Base-by-base conservation (phyloP, 2,797 vertebrate species). In the Chanos chanos region DNA sequence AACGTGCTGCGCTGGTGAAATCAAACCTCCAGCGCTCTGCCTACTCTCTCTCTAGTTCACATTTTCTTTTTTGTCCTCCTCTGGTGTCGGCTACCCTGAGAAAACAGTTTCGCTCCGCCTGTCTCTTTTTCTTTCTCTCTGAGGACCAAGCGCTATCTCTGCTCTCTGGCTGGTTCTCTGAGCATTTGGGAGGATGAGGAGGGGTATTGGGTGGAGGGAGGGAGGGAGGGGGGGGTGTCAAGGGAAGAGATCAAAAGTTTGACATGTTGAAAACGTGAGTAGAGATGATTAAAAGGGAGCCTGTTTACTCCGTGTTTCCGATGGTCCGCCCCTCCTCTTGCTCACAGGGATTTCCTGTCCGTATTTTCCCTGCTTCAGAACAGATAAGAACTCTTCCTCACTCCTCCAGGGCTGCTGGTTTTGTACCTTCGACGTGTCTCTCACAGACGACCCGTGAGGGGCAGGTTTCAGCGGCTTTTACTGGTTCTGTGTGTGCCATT, bases 241-340 rank as follows among this genome's bases (percentile, higher is more conserved):
- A 74, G 83, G 85, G 78, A 86, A 66, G 74, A 87, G 80, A 87
- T 90, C 87, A 91, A 90, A n/a, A 91, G 89, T 48, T 66, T 22
- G 81, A 79, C 62, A 78, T 85, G 83, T 76, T 83, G 78, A 45
- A 80, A 89, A 87, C 83, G 83, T 90, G 84, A 89, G 84, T 82
- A 61, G 79, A 73, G 82, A 85, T 86, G 87, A 90, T 91, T 91
- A 89, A 86, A 87, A 79, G 71, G 61, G 72, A 81, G 81, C 72
- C 77, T 91, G 88, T 91, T 89, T 91, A 90, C 85, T 85, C 83
- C 84, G 79, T 68, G 67, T 84, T 89, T 91, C 87, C 87, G 85
- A 90, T 83, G 83, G 69, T 75, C 78, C 72, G 82, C 77, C 74
- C 73, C 72, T 72, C 70, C 62, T 44, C 77, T 85, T 75, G 37